Percentiles rank a stretch among this genome's conserved stretches.
phyloP scores from a whole-genome alignment of 2,888 invertebrate genomes.

The Eudasyphora cyanicolor region DNA sequence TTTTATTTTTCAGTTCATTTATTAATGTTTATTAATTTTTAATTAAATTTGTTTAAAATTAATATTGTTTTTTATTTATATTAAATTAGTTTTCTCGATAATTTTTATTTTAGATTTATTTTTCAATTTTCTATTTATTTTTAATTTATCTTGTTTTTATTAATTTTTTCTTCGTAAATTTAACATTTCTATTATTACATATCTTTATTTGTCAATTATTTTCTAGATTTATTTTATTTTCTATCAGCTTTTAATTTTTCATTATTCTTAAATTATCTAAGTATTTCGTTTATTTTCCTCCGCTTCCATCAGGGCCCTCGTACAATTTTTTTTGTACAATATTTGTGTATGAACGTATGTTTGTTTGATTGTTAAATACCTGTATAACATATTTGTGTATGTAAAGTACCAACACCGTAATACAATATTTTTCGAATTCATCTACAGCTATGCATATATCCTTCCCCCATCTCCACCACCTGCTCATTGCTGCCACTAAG shows the following conservation, averaged over 20 bases:
- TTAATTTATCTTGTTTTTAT: neutral
- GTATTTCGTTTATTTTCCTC: neutral
- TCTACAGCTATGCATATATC: neutral
- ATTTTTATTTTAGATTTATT: too few species aligned
- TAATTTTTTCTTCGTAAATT: neutral
- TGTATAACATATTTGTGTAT: constrained; percentile 42
- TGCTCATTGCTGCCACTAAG: constrained; percentile 41
- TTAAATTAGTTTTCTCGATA: too few species aligned
- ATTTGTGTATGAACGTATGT: too few species aligned
- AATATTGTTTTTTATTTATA: too few species aligned
- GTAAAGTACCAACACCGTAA: constrained; percentile 49
- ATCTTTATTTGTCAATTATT: neutral
- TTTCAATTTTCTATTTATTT: too few species aligned
- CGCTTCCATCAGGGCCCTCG: neutral
- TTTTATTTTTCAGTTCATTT: too few species aligned
- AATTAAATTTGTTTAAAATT: too few species aligned
- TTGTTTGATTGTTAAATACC: constrained; percentile 36
- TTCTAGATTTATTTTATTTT: neutral
- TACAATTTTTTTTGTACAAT: neutral
- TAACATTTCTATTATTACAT: neutral
- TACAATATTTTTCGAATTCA: constrained; percentile 43
- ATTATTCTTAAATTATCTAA: neutral
- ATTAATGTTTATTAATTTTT: too few species aligned
- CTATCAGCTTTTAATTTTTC: neutral
- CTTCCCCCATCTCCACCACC: neutral